Conservation (phyloP, 2,113 vertebrate species). For the Podilymbus podiceps region DNA sequence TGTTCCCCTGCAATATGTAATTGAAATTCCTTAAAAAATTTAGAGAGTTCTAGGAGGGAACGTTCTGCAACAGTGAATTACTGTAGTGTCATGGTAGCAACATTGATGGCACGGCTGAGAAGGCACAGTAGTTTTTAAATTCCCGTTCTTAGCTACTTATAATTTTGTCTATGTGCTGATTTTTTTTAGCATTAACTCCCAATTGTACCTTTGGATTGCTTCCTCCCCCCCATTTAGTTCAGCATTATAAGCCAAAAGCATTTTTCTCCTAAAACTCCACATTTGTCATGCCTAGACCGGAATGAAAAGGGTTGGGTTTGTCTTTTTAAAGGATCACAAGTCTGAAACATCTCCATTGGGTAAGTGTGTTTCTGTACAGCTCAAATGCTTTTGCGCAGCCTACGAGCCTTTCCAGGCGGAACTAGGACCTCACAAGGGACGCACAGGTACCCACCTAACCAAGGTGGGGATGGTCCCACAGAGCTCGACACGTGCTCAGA, state of each 20-base stretch:
- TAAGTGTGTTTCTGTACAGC: neutral
- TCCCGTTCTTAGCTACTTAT: neutral
- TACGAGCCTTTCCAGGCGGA: neutral
- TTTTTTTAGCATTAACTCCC: neutral
- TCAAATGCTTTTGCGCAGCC: neutral
- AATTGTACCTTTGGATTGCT: neutral
- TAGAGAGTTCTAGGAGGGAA: constrained; percentile 39
- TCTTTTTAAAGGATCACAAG: neutral
- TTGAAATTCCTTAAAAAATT: constrained; percentile 61
- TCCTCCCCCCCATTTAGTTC: neutral
- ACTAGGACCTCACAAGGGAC: neutral
- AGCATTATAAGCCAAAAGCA: neutral
- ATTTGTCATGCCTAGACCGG: neutral
- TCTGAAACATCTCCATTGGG: neutral
- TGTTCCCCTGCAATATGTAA: neutral
- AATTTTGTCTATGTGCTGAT: neutral
- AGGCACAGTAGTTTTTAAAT: neutral
- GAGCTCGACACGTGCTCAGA: neutral
- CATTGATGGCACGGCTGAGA: neutral
- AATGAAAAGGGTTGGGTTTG: neutral
- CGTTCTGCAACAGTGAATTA: constrained; percentile 52
- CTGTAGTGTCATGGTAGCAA: neutral
- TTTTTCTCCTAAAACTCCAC: neutral
- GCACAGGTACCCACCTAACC: accelerated
- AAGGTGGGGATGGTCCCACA: accelerated